These are phyloP conservation scores for Heterohyrax brucei DNA, from an alignment of 2,797 vertebrate genomes.

Conservation along the genomic window DNA sequence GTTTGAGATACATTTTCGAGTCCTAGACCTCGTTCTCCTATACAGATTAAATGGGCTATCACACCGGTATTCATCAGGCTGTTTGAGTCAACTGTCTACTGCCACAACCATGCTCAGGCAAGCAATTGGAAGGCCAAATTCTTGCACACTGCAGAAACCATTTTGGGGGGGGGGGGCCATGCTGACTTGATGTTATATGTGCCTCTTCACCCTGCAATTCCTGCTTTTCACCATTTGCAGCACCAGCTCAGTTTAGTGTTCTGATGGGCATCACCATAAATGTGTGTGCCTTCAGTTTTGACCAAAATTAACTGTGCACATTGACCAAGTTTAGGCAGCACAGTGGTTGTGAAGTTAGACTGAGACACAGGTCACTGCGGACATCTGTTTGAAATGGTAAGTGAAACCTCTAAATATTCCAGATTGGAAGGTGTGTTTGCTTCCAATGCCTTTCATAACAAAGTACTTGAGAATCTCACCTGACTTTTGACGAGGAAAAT, in stretches of 20 bases:
- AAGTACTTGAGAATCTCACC: background rate
- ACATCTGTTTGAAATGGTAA: conserved; percentile 5
- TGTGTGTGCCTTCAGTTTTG: background rate
- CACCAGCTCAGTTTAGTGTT: background rate
- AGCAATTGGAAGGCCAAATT: background rate
- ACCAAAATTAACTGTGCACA: conserved; percentile 41
- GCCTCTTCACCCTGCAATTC: background rate
- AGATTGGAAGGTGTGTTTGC: background rate
- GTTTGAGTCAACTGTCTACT: background rate
- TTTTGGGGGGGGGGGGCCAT: background rate
- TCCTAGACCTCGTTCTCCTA: background rate
- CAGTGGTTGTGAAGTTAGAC: background rate
- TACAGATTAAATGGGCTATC: background rate
- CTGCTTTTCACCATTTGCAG: background rate
- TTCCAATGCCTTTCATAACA: conserved; percentile 40
- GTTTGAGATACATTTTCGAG: background rate
- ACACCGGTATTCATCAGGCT: background rate
- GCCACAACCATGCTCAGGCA: background rate
- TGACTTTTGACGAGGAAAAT: background rate
- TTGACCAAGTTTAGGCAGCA: background rate
- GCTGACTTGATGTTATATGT: background rate
- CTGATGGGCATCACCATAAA: background rate
- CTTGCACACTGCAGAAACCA: background rate
- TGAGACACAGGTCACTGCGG: background rate
- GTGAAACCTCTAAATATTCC: background rate